Evolutionary conservation across 64 coral and sea anemone genomes (phyloP).

Genomic region (Montipora capricornis): DNA sequence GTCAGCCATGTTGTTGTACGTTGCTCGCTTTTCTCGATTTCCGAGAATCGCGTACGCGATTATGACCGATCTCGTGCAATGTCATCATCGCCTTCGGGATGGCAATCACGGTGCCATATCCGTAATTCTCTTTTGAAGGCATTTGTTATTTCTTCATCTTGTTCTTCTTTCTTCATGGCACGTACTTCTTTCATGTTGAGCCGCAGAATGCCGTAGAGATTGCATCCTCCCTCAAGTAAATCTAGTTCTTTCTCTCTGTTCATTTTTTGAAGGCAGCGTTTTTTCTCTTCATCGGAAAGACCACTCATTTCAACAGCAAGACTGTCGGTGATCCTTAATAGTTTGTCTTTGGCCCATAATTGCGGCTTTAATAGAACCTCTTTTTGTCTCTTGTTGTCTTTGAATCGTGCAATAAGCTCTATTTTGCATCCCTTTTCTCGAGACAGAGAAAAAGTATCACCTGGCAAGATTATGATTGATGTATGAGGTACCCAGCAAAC

Average conservation of each 20-base stretch:
- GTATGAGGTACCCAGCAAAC: conserved; percentile 12
- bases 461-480: conserved; percentile 25
- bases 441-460: not conserved
- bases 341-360: not conserved
- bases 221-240: not conserved
- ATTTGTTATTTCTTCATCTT: conserved; percentile 40
- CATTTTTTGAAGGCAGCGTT: conserved; percentile 45
- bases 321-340: not conserved
- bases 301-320: not conserved
- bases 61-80: conserved; percentile 56
- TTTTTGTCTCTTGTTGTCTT: not conserved
- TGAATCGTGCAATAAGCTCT: not conserved
- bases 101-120: no score
- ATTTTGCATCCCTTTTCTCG: conserved; percentile 5
- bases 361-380: conserved; percentile 17
- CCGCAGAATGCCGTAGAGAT: conserved; percentile 61
- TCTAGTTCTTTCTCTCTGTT: conserved; percentile 58
- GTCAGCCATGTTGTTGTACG: conserved; percentile 64
- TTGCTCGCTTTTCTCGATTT: conserved; percentile 50
- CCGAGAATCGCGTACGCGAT: conserved; percentile 42
- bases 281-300: conserved; percentile 12
- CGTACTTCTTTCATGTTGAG: conserved; percentile 69
- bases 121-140: not conserved
- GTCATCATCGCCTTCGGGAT: not conserved
- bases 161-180: conserved; percentile 2